phyloP scores from a whole-genome alignment of 1,140 invertebrate species.

The Heliconius himera region DNA sequence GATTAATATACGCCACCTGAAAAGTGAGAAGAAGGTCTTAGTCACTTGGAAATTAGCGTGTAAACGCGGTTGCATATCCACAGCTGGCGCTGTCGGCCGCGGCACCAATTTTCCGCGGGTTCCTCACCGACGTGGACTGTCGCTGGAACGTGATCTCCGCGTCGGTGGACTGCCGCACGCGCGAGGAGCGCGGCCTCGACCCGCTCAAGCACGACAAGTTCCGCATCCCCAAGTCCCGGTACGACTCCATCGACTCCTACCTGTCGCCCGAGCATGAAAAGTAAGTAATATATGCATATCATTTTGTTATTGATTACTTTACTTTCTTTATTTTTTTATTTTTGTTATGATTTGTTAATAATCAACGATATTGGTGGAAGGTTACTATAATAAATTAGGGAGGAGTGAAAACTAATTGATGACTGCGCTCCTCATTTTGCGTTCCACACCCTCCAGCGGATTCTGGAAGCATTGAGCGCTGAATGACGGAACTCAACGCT shows the following conservation, averaged over 20 bases:
- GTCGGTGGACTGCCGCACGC: slow-evolving; percentile 97
- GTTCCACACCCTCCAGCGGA: too few species aligned
- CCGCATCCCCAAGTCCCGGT: slow-evolving; percentile 97
- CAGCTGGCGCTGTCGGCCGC: slow-evolving; percentile 97
- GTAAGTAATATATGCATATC: slow-evolving; percentile 58
- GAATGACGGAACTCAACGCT: too few species aligned
- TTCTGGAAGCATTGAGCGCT: too few species aligned
- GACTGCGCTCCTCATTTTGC: too few species aligned
- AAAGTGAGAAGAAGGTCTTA: background rate
- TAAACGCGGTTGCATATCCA: background rate
- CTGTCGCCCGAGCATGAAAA: slow-evolving; percentile 92
- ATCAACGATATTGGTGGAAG: too few species aligned
- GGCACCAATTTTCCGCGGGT: slow-evolving; percentile 96
- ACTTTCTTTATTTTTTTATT: too few species aligned
- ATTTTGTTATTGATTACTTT: too few species aligned
- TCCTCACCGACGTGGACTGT: slow-evolving; percentile 97
- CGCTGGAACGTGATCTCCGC: slow-evolving; percentile 97
- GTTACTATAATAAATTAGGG: too few species aligned
- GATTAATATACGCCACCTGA: too few species aligned
- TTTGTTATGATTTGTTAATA: too few species aligned
- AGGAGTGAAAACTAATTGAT: too few species aligned
- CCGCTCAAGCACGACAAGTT: slow-evolving; percentile 89
- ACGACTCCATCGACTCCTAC: slow-evolving; percentile 99
- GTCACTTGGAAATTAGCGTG: background rate
- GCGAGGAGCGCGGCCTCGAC: slow-evolving; percentile 94